Evolutionary conservation across 2,888 invertebrate genomes (phyloP), one percentile per base, ranked within the genome.

Genomic region (Aphodius sticticus): DNA sequence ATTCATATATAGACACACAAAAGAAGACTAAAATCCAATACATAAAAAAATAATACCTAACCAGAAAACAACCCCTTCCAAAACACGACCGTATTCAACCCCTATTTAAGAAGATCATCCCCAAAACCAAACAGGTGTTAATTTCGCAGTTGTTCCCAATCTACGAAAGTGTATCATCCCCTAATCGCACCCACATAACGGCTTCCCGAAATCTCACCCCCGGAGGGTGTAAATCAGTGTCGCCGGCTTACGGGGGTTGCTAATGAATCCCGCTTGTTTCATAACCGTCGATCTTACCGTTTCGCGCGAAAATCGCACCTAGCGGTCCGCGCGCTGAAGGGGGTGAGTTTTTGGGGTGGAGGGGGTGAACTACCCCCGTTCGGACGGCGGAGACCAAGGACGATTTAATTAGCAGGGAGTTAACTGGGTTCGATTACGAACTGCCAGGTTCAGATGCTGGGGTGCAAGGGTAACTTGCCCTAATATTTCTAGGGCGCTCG

Each of bases 351-450:
- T 53, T 9, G 12, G 53, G 53, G 53, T 53, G 53, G 53, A 9
- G 6, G 53, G 53, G 53, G 53, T 53, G 12, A 53, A 53, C 53
- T 12, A 53, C 7, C 53, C 53, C 53, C 53, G 7, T 12, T 5
- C 53, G 53, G 53, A 53, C 53, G 53, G 7, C 12, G 9, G 53
- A 53, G 53, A 53, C 81, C 81, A 78, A 78, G 80, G 81, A 79
- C 83, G 83, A 84, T 84, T 84, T 81, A 84, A 84, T 84, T 84
- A 84, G 83, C 81, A 81, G 80, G 83, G 82, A 81, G 83, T 83
- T 83, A 83, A 82, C 82, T 79, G 80, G 82, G 79, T 82, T 82
- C 84, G 81, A 82, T 82, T 80, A 80, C 82, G 82, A 81, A 83
- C 83, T 76, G 69, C 78, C 82, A 81, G 80, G 81, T 80, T 82